These are phyloP conservation scores for Trinectes maculatus DNA, from an alignment of 2,113 vertebrate genomes.

Conservation along the genomic window DNA sequence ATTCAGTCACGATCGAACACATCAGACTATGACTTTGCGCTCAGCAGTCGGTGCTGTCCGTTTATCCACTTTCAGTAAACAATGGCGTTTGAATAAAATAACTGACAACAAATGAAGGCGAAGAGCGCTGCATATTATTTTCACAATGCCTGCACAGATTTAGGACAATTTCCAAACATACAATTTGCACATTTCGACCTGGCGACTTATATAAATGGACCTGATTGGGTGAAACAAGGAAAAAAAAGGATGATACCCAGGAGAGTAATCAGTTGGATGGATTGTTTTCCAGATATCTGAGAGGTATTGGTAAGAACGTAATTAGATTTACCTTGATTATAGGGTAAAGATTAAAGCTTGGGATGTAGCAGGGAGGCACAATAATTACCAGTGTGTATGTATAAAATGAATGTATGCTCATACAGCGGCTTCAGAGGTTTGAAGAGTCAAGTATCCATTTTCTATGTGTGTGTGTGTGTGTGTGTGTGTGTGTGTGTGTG, in stretches of 20 bases:
- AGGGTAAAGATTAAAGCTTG: slow-evolving; percentile 24
- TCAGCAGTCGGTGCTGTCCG: too few relatives aligned
- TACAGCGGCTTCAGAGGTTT: neutral
- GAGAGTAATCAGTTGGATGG: slow-evolving; percentile 4
- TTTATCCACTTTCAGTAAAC: too few relatives aligned
- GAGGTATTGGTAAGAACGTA: slow-evolving; percentile 23
- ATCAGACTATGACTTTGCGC: too few relatives aligned
- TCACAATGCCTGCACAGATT: neutral
- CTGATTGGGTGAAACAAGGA: neutral
- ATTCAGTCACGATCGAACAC: too few relatives aligned
- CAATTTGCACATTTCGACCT: too few relatives aligned
- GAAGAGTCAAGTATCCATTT: neutral
- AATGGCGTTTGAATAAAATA: too few relatives aligned
- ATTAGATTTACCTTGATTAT: slow-evolving; percentile 37
- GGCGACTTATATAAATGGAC: neutral
- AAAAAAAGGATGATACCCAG: slow-evolving; percentile 1
- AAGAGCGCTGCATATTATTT: neutral
- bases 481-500: neutral
- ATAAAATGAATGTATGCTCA: slow-evolving; percentile 15
- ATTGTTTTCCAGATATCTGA: slow-evolving; percentile 19
- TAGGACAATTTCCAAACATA: neutral
- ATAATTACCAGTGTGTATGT: slow-evolving; percentile 22
- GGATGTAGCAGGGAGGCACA: neutral
- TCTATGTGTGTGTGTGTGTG: slow-evolving; percentile 21
- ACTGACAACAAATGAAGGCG: neutral